These are phyloP conservation scores for Hirtodrosophila histrioides DNA, from an alignment of 2,888 invertebrate species.

Conservation along the genomic window DNA sequence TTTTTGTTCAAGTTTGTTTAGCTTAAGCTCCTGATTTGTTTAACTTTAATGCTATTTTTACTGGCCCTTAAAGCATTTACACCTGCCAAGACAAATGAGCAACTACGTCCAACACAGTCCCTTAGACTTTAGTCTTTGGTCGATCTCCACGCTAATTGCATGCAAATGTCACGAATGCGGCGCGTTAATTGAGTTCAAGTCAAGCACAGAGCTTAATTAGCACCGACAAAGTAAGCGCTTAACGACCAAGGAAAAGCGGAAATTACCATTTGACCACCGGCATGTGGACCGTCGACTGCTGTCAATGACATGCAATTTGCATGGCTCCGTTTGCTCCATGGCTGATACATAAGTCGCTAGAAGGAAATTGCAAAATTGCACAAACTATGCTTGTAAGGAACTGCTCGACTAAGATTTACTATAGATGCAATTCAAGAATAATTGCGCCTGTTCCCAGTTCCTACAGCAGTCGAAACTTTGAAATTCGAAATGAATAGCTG, in stretches of 20 bases:
- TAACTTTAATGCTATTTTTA: conserved; percentile 48
- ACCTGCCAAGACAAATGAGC: conserved; percentile 51
- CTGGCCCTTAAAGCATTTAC: conserved; percentile 53
- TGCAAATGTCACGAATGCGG: conserved; percentile 40
- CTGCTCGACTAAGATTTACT: conserved; percentile 23
- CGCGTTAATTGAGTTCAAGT: conserved; percentile 67
- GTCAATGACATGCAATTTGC: conserved; percentile 67
- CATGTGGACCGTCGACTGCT: conserved; percentile 16
- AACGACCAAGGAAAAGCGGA: conserved; percentile 45
- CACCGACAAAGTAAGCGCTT: conserved; percentile 56
- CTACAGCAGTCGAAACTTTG: too few species aligned
- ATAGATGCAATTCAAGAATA: not conserved
- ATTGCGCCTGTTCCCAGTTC: too few species aligned
- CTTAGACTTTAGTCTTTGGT: not conserved
- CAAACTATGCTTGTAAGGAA: not conserved
- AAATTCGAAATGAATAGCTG: too few species aligned
- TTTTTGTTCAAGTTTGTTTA: conserved; percentile 42
- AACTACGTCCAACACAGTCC: conserved; percentile 12
- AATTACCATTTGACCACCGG: conserved; percentile 47
- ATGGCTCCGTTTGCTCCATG: conserved; percentile 27
- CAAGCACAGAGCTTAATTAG: conserved; percentile 65
- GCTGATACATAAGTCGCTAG: conserved; percentile 39
- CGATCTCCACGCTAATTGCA: conserved; percentile 55
- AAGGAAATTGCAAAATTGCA: conserved; percentile 36
- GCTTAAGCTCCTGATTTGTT: conserved; percentile 20